phyloP scores from a whole-genome alignment of 2,797 vertebrate species.

The Sparidentex hasta region DNA sequence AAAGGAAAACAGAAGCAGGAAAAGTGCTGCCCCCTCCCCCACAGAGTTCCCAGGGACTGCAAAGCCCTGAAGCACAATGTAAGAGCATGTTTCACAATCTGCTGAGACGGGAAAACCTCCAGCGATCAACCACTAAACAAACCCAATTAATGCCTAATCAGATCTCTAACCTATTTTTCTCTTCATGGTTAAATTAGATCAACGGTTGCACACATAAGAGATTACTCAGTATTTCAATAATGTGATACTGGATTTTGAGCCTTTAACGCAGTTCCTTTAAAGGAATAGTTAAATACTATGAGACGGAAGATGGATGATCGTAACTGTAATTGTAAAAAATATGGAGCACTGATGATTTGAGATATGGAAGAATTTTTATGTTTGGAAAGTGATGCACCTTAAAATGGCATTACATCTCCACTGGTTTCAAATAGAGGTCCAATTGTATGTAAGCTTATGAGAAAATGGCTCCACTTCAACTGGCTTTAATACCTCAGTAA shows the following conservation, averaged over 20 bases:
- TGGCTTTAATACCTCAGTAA: too few relatives aligned
- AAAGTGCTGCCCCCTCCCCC: slow-evolving; percentile 54
- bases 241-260: too few relatives aligned
- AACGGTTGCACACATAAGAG: neutral
- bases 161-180: neutral
- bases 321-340: too few relatives aligned
- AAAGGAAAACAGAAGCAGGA: slow-evolving; percentile 62
- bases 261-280: neutral
- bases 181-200: neutral
- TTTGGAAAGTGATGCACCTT: too few relatives aligned
- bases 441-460: too few relatives aligned
- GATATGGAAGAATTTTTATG: too few relatives aligned
- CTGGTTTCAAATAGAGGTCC: too few relatives aligned
- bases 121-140: neutral
- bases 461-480: too few relatives aligned
- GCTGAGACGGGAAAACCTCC: slow-evolving; percentile 32
- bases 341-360: too few relatives aligned
- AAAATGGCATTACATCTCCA: too few relatives aligned
- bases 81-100: slow-evolving; percentile 35
- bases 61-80: slow-evolving; percentile 24
- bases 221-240: too few relatives aligned
- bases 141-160: neutral
- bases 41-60: slow-evolving; percentile 67
- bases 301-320: too few relatives aligned
- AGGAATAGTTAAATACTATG: neutral